Conservation (phyloP, 2,797 vertebrate genomes). For the Paedocypris micromegethes region DNA sequence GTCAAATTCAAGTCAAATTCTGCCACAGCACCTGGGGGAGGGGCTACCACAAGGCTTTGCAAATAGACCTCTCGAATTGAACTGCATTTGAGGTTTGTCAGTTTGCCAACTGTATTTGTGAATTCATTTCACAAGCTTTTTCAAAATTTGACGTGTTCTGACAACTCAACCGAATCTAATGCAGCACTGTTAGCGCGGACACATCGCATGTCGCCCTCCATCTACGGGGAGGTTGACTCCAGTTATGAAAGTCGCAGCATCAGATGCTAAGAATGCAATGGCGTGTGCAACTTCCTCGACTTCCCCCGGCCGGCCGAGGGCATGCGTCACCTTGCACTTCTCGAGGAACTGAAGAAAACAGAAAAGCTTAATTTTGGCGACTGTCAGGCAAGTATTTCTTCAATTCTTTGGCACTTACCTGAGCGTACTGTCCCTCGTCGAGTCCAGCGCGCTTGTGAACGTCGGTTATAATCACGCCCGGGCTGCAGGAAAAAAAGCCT, state of each 20-base stretch:
- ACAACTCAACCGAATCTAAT: no score
- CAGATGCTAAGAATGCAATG: slow-evolving; percentile 79
- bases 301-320: slow-evolving; percentile 73
- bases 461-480: slow-evolving; percentile 78
- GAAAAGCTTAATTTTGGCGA: not conserved
- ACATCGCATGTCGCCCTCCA: slow-evolving; percentile 80
- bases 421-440: slow-evolving; percentile 70
- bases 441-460: slow-evolving; percentile 77
- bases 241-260: slow-evolving; percentile 76
- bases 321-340: slow-evolving; percentile 70
- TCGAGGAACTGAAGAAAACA: slow-evolving; percentile 65
- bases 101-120: no score
- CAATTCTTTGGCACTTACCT: slow-evolving; percentile 53
- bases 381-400: no score
- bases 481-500: slow-evolving; percentile 53
- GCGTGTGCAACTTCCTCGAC: slow-evolving; percentile 76
- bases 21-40: no score
- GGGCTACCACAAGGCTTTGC: no score
- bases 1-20: no score
- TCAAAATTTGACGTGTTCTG: no score
- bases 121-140: no score
- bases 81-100: no score
- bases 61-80: no score
- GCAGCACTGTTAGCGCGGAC: slow-evolving; percentile 60
- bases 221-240: slow-evolving; percentile 75